These are phyloP conservation scores for Ischnura elegans DNA, from an alignment of 2,888 invertebrate genomes.

Conservation along the genomic window DNA sequence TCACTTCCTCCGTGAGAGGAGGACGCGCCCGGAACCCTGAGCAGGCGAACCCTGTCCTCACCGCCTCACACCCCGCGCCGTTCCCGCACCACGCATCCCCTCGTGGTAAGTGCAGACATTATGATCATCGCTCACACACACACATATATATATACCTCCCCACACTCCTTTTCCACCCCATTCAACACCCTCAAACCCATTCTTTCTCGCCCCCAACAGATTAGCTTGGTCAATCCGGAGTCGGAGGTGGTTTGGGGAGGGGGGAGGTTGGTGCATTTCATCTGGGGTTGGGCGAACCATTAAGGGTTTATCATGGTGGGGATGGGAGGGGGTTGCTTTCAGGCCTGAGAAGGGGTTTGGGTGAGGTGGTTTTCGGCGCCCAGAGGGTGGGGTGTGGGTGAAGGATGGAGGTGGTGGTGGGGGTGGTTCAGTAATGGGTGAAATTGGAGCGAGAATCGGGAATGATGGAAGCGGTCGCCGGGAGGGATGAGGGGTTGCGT, in stretches of 20 bases:
- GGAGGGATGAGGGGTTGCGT: neutral
- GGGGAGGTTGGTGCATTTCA: neutral
- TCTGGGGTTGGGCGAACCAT: neutral
- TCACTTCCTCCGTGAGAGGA: constrained; percentile 61
- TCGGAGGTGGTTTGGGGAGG: neutral
- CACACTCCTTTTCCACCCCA: neutral
- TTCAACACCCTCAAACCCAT: constrained; percentile 25
- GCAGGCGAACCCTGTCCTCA: constrained; percentile 15
- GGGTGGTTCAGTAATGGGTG: constrained; percentile 41
- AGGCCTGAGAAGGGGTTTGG: neutral
- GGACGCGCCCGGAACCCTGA: neutral
- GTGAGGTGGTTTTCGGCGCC: neutral
- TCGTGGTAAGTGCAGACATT: neutral
- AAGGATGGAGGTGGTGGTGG: constrained; percentile 17
- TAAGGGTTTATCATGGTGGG: too few relatives aligned
- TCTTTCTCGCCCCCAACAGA: constrained; percentile 40
- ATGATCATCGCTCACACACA: neutral
- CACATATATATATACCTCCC: neutral
- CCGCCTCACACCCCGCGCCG: neutral
- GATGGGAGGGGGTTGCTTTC: neutral
- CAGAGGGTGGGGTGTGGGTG: neutral
- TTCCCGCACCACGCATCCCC: neutral
- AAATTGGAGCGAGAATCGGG: constrained; percentile 45
- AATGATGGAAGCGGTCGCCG: neutral
- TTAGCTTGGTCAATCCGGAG: constrained; percentile 60